These are phyloP conservation scores for Melangyna quadrimaculata DNA, from an alignment of 2,888 invertebrate species.

Conservation along the genomic window DNA sequence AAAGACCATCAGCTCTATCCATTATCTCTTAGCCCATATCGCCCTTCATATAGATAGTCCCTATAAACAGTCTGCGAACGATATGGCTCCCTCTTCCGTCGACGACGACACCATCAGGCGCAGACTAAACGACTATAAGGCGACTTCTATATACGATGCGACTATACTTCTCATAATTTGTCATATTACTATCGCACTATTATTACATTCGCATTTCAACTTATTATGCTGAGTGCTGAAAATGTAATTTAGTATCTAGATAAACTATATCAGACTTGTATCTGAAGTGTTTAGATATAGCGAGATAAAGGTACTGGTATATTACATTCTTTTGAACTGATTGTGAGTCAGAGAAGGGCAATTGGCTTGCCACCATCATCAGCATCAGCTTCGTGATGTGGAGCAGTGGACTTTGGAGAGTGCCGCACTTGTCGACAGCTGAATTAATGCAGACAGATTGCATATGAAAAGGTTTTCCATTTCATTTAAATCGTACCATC, in stretches of 20 bases:
- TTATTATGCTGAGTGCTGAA: conserved; percentile 73
- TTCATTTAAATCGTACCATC: conserved; percentile 28
- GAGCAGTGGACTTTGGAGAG: conserved; percentile 61
- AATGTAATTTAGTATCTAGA: conserved; percentile 73
- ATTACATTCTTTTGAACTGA: neutral
- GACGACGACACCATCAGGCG: conserved; percentile 21
- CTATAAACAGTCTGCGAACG: neutral
- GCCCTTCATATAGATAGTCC: neutral
- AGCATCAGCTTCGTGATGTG: no score
- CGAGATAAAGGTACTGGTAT: neutral
- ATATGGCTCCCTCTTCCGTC: conserved; percentile 8
- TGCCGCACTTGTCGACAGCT: conserved; percentile 60
- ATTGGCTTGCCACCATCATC: conserved; percentile 3
- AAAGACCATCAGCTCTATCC: conserved; percentile 43
- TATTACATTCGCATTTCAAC: conserved; percentile 73
- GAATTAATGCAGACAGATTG: conserved; percentile 51
- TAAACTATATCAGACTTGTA: conserved; percentile 62
- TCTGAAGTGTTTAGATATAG: conserved; percentile 22
- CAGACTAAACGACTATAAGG: conserved; percentile 42
- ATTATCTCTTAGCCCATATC: neutral
- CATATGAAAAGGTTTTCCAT: conserved; percentile 53
- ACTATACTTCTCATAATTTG: conserved; percentile 72
- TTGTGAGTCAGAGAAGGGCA: neutral
- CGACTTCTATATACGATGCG: conserved; percentile 42
- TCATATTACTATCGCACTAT: conserved; percentile 73